Base-by-base conservation (phyloP, 2,888 invertebrate genomes). In the Mythimna pallens region DNA sequence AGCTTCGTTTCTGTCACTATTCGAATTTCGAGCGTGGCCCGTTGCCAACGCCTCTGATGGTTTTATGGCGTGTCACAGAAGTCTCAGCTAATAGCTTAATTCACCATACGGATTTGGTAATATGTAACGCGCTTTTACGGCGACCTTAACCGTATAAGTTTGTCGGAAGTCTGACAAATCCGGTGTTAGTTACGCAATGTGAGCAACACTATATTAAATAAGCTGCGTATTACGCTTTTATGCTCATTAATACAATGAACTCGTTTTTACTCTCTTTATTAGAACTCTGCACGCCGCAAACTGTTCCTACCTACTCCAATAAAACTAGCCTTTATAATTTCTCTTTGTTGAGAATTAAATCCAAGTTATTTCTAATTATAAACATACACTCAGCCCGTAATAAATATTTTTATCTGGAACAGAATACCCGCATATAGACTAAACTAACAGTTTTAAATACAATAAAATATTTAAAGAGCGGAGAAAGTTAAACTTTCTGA, bases 41-140 rank as follows among this genome's bases (percentile, higher is more conserved):
- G 78, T 70, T 91, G 95, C 95, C 95, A 95, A 93, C 87, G 90
- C 86, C 88, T 86, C 90, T 90, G 91, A 92, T 92, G 89, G 91
- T 88, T 90, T 91, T 89, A 91, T 89, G 88, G 89, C 92, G 84
- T 92, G 91, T 92, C 92, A 92, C 91, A 89, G 81, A 76, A 87
- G 78, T 86, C 82, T 79, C 81, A 82, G 83, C 87, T 92, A 92
- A 93, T 92, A 88, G 89, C 91, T 92, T 92, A 82, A 92, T 93
- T 90, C 80, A 71, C 82, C 85, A 84, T 80, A 76, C 65, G 64
- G 61, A 69, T 70, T 74, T 73, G 69, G 72, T 65, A 70, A 84
- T 75, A 71, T 61, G 64, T 65, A 65, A 74, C 65, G 70, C 73
- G 64, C 75, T 74, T 78, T 65, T 69, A 61, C 54, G 52, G 43